These are phyloP conservation scores for Sphenopsis melanotis DNA, from an alignment of 2,797 vertebrate species.

Conservation along the genomic window DNA sequence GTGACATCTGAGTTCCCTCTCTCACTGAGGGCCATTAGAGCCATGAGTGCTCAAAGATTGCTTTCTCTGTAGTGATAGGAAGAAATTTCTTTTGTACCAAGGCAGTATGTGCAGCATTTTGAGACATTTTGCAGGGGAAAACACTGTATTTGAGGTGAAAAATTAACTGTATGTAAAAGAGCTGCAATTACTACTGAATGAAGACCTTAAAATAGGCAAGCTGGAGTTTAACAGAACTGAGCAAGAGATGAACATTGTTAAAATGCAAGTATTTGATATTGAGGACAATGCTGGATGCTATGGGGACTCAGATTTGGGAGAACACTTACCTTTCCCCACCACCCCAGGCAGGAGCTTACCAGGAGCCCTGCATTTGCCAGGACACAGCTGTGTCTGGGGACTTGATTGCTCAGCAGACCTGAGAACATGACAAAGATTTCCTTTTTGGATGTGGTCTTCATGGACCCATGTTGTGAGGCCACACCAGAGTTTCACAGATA, in stretches of 20 bases:
- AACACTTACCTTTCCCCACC: background rate
- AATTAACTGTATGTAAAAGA: background rate
- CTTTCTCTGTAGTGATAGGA: background rate
- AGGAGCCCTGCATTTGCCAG: background rate
- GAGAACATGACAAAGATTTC: background rate
- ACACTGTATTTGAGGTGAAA: background rate
- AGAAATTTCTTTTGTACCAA: background rate
- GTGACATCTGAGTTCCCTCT: background rate
- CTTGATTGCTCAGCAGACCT: background rate
- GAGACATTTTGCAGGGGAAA: background rate
- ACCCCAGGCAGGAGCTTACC: fast-evolving
- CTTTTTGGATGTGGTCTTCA: background rate
- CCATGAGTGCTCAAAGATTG: background rate
- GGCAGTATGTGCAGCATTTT: background rate
- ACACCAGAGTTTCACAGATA: fast-evolving
- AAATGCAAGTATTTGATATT: background rate
- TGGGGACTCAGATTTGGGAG: background rate
- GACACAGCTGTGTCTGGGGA: background rate
- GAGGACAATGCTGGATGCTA: background rate
- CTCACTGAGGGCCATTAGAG: background rate
- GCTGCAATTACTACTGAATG: background rate
- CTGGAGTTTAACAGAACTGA: background rate
- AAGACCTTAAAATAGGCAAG: background rate
- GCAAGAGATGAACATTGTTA: background rate
- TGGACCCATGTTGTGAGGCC: background rate